Evolutionary conservation across 2,888 invertebrate species (phyloP).

Genomic region (Diogma glabrata): DNA sequence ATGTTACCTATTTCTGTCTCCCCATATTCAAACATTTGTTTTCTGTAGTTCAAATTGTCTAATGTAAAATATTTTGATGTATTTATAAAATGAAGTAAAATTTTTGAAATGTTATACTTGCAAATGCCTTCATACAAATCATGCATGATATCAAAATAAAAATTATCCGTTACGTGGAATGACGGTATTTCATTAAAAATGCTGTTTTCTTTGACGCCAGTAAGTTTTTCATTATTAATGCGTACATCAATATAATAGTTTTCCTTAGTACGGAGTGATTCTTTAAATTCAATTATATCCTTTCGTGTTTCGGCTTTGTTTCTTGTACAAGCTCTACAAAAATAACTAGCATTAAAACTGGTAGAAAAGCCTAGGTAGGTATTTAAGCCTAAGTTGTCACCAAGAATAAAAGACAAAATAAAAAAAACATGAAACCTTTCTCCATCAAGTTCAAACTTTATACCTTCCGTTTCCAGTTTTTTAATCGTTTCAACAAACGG

Average conservation of each 20-base stretch:
- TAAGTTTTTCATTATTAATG: background rate
- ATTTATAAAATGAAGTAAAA: constrained; percentile 10
- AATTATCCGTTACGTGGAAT: background rate
- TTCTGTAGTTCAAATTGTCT: constrained; percentile 14
- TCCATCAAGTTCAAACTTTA: background rate
- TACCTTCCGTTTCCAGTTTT: constrained; percentile 10
- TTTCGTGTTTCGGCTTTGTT: background rate
- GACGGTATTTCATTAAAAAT: background rate
- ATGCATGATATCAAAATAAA: constrained; percentile 9
- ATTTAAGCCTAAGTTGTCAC: background rate
- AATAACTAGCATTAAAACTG: constrained; percentile 2
- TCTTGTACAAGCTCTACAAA: background rate
- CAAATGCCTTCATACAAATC: constrained; percentile 10
- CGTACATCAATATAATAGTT: background rate
- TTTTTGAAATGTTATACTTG: background rate
- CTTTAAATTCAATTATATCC: background rate
- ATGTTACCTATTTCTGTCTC: constrained; percentile 15
- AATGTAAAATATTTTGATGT: constrained; percentile 13
- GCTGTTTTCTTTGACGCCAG: background rate
- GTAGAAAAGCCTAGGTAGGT: constrained; percentile 5
- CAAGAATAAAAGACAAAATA: background rate
- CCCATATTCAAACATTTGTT: constrained; percentile 15
- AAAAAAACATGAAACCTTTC: background rate
- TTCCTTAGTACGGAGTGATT: background rate
- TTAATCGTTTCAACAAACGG: constrained; percentile 11